Base-by-base conservation (phyloP, 2,888 invertebrate genomes). In the Dynastes grantii region DNA sequence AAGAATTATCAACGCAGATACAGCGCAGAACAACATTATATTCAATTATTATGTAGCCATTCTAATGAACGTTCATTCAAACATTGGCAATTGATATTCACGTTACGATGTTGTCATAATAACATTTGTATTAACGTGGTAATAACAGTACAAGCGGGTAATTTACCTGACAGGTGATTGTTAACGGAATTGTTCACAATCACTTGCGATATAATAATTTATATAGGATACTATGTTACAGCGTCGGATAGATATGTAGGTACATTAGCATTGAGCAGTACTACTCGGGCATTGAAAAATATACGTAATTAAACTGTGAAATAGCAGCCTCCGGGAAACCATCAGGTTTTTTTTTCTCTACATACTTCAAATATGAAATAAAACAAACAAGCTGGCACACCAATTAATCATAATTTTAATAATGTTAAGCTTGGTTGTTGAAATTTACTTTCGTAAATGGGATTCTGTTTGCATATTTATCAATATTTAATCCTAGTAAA, bases 121-220 rank as follows among this genome's bases (percentile, higher is more conserved):
- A 58, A 58, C 55, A 58, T 22, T 22, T 16, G 27, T 63, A 63
- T 63, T 63, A 63, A 63, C 22, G 27, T 63, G 63, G 63, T 63
- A 63, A 63, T 32, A 63, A 29, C 13, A 63, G 63, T 63, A 32
- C 13, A 63, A 29, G n/a, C 63, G 27, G 29, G 32, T 63, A 63
- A 63, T 63, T 63, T 63, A 63, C 32, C 29, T 63, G 63, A 63
- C 63, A 63, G 63, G 63, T 32, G 29, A 63, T 63, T 63, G 63
- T 63, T 63, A 63, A 63, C 29, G 22, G 63, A 32, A 32, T 32
- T n/a, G 63, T 32, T 63, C 63, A 63, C 63, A 63, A 63, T 63
- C 32, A n/a, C 63, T 63, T 29, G 29, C 63, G 13, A 63, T 63
- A 29, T 29, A 32, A 11, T 11, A 32, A 63, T 29, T 63, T 63